Evolutionary conservation across 37 sponge, comb jelly and placozoan genomes (phyloP), one percentile per base, ranked within the genome.

Genomic region (Hexactinellida sp.): DNA sequence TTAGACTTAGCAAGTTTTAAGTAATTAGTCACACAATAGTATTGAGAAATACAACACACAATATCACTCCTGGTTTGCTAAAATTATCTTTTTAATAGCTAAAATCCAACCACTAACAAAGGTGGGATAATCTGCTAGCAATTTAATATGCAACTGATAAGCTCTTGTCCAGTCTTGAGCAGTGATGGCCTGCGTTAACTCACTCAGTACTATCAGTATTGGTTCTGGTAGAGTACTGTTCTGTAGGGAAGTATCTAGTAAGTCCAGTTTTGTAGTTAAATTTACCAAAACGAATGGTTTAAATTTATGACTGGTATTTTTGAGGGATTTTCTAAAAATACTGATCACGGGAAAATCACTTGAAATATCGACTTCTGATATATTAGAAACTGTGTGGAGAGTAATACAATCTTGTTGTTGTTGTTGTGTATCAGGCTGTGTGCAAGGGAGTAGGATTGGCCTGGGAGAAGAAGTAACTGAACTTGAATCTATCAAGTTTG

Each of bases 61-160:
- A 19, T 16, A 19, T 47, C 13, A 47, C 9, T 47, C 52, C 52
- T 63, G 76, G 3, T 10, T 21, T 25, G 30, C 76, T 63, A 63
- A 63, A 32, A 63, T 63, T 5, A 63, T 63, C 76, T 63, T 63
- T n/a, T 63, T 63, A 28, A 63, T 63, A 63, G 76, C 76, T n/a
- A 63, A 23, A 63, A 63, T 63, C 76, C 76, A 63, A n/a, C 76
- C 30, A n/a, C 13, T 63, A 28, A 63, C 76, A n/a, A 21, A 23
- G 34, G 76, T 63, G 13, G 76, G 76, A 23, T 32, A 63, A n/a
- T 63, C 76, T 21, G 76, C 76, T 63, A 63, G 76, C 76, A 63
- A 28, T 21, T 7, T 32, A n/a, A 63, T 63, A 23, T 63, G 76
- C 30, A 63, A 63, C 13, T 63, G 76, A 63, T 63, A 63, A 63